Percentiles rank a stretch among this genome's conserved stretches.
Evolutionary conservation across 2,888 invertebrate genomes (phyloP).

Genomic region (Zaprionus obscuricornis): DNA sequence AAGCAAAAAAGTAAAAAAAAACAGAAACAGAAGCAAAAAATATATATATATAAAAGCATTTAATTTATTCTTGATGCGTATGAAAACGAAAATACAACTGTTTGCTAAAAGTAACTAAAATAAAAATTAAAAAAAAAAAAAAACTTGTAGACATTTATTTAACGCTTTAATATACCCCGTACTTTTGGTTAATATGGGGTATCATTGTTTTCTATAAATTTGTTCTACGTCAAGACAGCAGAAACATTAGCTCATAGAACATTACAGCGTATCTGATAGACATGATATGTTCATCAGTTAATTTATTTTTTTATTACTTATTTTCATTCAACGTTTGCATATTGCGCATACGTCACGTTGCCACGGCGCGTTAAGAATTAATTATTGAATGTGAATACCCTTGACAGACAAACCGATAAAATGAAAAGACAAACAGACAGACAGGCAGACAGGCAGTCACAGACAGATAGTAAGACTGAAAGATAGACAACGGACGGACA

Average conservation of each 20-base stretch:
- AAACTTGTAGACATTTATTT: slow-evolving; percentile 24
- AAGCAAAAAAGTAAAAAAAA: slow-evolving; percentile 8
- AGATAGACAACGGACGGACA: too few species aligned
- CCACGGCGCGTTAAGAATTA: slow-evolving; percentile 44
- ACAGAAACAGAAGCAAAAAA: slow-evolving; percentile 29
- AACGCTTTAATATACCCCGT: too few species aligned
- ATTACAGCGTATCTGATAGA: too few species aligned
- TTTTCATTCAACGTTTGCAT: slow-evolving; percentile 24
- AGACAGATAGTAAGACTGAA: too few species aligned
- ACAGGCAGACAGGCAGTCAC: too few species aligned
- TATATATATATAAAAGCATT: slow-evolving; percentile 32
- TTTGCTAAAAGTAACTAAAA: too few species aligned
- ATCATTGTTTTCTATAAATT: too few species aligned
- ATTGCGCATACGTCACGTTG: slow-evolving; percentile 59
- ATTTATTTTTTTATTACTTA: slow-evolving; percentile 7
- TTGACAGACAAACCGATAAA: slow-evolving; percentile 16
- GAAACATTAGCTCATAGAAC: too few species aligned
- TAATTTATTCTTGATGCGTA: slow-evolving; percentile 76
- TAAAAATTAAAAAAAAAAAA: slow-evolving; percentile 45
- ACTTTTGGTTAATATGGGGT: too few species aligned
- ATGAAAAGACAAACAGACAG: neutral
- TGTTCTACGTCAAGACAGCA: too few species aligned
- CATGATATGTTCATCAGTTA: neutral
- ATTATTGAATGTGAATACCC: slow-evolving; percentile 42
- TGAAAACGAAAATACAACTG: slow-evolving; percentile 23